Evolutionary conservation across 2,888 invertebrate species (phyloP).

Genomic region (Philereme transversata): DNA sequence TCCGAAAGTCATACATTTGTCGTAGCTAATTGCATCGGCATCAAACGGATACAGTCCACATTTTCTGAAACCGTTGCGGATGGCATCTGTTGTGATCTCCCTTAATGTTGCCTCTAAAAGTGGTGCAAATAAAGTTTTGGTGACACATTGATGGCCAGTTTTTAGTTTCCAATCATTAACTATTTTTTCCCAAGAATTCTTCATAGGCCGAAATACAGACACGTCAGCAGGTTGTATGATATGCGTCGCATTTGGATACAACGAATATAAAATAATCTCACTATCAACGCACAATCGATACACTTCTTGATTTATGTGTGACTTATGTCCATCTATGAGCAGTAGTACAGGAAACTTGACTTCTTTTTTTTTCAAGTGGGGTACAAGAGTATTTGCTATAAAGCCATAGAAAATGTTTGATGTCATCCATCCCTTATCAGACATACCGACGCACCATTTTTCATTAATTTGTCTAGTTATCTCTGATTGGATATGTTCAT

Average conservation of each 20-base stretch:
- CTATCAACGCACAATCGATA: conserved; percentile 29
- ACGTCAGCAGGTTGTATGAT: conserved; percentile 35
- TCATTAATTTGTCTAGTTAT: conserved; percentile 15
- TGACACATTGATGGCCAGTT: conserved; percentile 14
- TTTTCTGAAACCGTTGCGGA: conserved; percentile 20
- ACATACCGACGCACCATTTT: conserved; percentile 27
- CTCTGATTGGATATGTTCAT: conserved; percentile 24
- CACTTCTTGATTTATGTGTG: conserved; percentile 26
- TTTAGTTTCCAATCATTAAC: conserved; percentile 20
- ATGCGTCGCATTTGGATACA: conserved; percentile 34
- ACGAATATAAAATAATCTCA: conserved; percentile 30
- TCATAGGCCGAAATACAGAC: conserved; percentile 31
- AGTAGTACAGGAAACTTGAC: conserved; percentile 28
- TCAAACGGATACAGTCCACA: conserved; percentile 17
- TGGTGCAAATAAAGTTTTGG: conserved; percentile 24
- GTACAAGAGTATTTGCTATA: conserved; percentile 19
- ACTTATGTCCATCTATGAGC: conserved; percentile 35
- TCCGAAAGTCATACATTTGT: conserved; percentile 12
- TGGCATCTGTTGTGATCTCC: conserved; percentile 9
- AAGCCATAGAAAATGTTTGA: conserved; percentile 28
- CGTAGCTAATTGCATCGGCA: conserved; percentile 6
- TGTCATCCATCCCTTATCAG: conserved; percentile 35
- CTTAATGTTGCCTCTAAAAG: background rate
- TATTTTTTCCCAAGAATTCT: conserved; percentile 26
- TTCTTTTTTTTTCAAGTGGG: conserved; percentile 20